Percentiles rank a stretch among this genome's conserved stretches.
These are phyloP conservation scores for Drosophila affinis DNA, from an alignment of 2,888 invertebrate species.

Conservation along the genomic window DNA sequence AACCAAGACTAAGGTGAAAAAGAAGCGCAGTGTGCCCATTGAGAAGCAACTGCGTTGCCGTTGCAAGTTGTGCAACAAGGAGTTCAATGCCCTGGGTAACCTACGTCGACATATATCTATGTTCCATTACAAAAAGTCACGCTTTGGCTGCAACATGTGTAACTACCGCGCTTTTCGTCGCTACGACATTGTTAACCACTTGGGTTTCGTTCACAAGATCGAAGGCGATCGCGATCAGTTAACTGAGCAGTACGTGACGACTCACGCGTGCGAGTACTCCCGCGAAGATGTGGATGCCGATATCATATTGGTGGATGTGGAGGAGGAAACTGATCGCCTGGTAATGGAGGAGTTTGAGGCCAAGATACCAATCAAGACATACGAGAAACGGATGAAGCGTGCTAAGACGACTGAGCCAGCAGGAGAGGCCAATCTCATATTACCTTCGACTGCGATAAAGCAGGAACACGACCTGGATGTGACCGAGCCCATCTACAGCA, in stretches of 20 bases:
- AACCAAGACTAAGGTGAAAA: constrained; percentile 51
- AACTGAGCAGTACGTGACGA: constrained; percentile 81
- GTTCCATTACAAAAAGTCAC: constrained; percentile 84
- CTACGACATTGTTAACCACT: constrained; percentile 87
- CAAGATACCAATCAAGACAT: constrained; percentile 54
- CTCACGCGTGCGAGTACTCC: constrained; percentile 79
- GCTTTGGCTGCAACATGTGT: constrained; percentile 91
- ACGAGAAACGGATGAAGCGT: constrained; percentile 63
- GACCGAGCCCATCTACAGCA: constrained; percentile 26
- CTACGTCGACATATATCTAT: constrained; percentile 83
- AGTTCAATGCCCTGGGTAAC: constrained; percentile 83
- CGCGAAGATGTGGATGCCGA: constrained; percentile 82
- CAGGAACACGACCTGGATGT: constrained; percentile 55
- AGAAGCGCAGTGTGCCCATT: constrained; percentile 63
- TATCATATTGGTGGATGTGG: constrained; percentile 77
- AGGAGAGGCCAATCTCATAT: constrained; percentile 26
- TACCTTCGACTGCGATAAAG: constrained; percentile 40
- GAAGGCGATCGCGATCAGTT: constrained; percentile 84
- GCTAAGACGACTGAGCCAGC: constrained; percentile 44
- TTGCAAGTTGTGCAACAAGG: constrained; percentile 83
- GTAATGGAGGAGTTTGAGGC: constrained; percentile 22
- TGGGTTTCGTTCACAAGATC: constrained; percentile 87
- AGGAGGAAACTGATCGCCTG: constrained; percentile 43
- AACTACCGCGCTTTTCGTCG: constrained; percentile 88
- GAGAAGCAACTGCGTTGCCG: constrained; percentile 80